These are phyloP conservation scores for Synanthedon myopaeformis DNA, from an alignment of 2,888 invertebrate genomes.

Conservation along the genomic window DNA sequence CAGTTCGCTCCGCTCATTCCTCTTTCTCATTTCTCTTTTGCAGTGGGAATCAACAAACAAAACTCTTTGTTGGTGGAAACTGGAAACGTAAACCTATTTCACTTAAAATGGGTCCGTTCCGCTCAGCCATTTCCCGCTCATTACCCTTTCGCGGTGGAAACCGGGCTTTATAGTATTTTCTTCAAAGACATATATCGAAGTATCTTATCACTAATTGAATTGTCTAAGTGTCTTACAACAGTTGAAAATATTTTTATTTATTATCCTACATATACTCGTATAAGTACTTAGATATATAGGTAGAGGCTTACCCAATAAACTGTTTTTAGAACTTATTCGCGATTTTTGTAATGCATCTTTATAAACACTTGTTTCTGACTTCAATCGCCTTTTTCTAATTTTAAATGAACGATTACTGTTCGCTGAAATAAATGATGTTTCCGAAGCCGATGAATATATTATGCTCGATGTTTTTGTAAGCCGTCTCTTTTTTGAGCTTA, in stretches of 20 bases:
- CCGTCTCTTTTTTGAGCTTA: no score
- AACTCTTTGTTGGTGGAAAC: no score
- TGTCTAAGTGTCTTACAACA: not conserved
- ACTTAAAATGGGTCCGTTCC: no score
- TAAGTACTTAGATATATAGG: not conserved
- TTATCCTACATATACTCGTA: no score
- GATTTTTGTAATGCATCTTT: slow-evolving; percentile 43
- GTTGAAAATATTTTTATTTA: not conserved
- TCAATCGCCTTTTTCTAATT: slow-evolving; percentile 43
- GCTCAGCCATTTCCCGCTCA: no score
- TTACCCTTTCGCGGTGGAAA: no score
- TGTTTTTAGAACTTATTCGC: slow-evolving; percentile 31
- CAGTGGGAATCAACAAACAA: no score
- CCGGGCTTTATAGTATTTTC: no score
- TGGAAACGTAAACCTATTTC: no score
- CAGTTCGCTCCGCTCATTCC: no score
- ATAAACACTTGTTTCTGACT: slow-evolving; percentile 47
- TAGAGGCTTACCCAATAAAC: slow-evolving; percentile 26
- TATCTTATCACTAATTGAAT: not conserved
- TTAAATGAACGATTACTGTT: slow-evolving; percentile 48
- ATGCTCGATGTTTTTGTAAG: slow-evolving; percentile 13
- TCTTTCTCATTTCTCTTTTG: no score
- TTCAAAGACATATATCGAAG: no score
- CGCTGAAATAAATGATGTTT: slow-evolving; percentile 52
- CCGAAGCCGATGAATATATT: slow-evolving; percentile 37